These are phyloP conservation scores for Acanthococcus lagerstroemiae DNA, from an alignment of 2,888 invertebrate genomes.

Conservation along the genomic window DNA sequence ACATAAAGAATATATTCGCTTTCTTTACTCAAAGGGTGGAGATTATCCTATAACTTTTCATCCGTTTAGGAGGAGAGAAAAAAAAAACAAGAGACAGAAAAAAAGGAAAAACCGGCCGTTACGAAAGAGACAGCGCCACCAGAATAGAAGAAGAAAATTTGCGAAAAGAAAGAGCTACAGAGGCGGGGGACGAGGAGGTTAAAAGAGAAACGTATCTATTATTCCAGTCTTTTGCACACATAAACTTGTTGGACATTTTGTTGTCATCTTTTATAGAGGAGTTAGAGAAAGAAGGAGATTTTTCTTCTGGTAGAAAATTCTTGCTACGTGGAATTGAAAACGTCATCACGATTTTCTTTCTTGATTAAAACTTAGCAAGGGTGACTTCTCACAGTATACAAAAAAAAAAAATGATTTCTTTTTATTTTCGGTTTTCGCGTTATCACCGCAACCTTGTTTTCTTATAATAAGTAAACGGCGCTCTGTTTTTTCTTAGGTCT, in stretches of 20 bases:
- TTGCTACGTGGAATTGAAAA: conserved; percentile 30
- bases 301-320: conserved; percentile 22
- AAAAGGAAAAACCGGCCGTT: conserved; percentile 18
- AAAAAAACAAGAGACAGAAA: conserved; percentile 20
- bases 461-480: conserved; percentile 17
- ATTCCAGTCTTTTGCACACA: conserved; percentile 31
- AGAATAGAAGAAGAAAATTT: not conserved
- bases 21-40: conserved; percentile 30
- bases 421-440: conserved; percentile 7
- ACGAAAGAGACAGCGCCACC: not conserved
- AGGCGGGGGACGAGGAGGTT: conserved; percentile 2
- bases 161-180: conserved; percentile 11
- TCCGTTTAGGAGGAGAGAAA: conserved; percentile 25
- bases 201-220: conserved; percentile 21
- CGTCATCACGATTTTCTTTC: conserved; percentile 31
- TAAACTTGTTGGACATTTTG: conserved; percentile 30
- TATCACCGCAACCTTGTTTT: conserved; percentile 29
- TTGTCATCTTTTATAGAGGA: conserved; percentile 29
- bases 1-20: conserved; percentile 29
- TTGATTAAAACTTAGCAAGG: conserved; percentile 31
- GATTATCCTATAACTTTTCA: conserved; percentile 31
- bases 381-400: conserved; percentile 19
- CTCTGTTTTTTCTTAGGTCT: not conserved
- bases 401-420: conserved; percentile 19
- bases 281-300: conserved; percentile 26